Percentiles rank a stretch among this genome's conserved stretches.
Conservation (phyloP, 2,113 vertebrate genomes). For the Procavia capensis region DNA sequence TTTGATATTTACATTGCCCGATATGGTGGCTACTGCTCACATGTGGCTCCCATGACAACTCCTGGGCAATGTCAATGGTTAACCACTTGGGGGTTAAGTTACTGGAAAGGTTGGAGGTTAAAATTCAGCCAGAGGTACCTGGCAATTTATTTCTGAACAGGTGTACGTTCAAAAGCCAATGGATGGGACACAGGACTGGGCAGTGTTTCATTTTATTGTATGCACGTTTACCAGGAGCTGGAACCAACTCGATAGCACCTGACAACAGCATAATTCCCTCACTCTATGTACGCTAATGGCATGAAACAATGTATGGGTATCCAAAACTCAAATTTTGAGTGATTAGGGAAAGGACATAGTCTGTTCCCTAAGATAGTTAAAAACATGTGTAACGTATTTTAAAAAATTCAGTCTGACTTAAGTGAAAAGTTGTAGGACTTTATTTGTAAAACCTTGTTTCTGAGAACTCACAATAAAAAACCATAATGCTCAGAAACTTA, state of each 20-base stretch:
- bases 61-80: neutral
- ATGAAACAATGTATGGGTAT: neutral
- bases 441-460: constrained; percentile 31
- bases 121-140: neutral
- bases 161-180: neutral
- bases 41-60: neutral
- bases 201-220: no score
- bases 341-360: neutral
- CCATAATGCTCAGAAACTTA: constrained; percentile 52
- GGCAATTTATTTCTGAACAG: neutral
- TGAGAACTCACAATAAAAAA: constrained; percentile 25
- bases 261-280: neutral
- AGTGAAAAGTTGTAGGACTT: neutral
- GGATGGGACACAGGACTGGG: no score
- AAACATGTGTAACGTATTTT: neutral
- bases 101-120: neutral
- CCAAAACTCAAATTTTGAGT: neutral
- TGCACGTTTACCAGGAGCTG: no score
- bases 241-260: no score
- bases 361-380: neutral
- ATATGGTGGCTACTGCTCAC: neutral
- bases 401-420: constrained; percentile 10
- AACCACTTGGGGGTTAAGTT: neutral
- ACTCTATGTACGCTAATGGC: neutral
- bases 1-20: neutral